Evolutionary conservation across 2,797 vertebrate genomes (phyloP).

Genomic region (Amblyopsis hoosieri): DNA sequence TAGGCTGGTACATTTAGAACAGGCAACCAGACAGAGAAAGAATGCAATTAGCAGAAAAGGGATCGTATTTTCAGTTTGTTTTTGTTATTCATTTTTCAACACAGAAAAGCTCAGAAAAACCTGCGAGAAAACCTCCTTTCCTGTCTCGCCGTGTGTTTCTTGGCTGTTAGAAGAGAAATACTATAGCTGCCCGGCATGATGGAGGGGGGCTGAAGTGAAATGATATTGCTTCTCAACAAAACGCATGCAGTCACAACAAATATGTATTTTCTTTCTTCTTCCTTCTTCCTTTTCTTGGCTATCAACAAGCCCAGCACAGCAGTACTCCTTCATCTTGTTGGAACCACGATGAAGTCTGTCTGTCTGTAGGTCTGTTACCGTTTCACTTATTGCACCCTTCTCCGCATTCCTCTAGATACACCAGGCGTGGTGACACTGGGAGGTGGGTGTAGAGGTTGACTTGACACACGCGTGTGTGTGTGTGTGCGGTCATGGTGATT

Average conservation of each 20-base stretch:
- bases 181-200: neutral
- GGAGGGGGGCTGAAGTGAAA: neutral
- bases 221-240: neutral
- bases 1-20: neutral
- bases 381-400: neutral
- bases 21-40: neutral
- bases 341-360: too few species aligned
- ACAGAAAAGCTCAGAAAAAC: neutral
- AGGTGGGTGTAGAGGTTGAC: slow-evolving; percentile 38
- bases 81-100: neutral
- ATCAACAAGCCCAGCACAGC: neutral
- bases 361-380: neutral
- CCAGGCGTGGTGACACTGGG: too few species aligned
- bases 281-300: neutral
- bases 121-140: neutral
- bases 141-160: neutral
- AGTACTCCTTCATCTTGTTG: neutral
- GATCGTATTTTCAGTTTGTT: neutral
- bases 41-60: neutral
- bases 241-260: neutral
- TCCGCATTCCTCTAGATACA: too few species aligned
- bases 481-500: slow-evolving; percentile 19
- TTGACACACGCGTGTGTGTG: neutral
- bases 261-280: neutral
- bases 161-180: neutral